Evolutionary conservation across 2,888 invertebrate genomes (phyloP), one percentile per base, ranked within the genome.

Genomic region (Yponomeuta cagnagella): DNA sequence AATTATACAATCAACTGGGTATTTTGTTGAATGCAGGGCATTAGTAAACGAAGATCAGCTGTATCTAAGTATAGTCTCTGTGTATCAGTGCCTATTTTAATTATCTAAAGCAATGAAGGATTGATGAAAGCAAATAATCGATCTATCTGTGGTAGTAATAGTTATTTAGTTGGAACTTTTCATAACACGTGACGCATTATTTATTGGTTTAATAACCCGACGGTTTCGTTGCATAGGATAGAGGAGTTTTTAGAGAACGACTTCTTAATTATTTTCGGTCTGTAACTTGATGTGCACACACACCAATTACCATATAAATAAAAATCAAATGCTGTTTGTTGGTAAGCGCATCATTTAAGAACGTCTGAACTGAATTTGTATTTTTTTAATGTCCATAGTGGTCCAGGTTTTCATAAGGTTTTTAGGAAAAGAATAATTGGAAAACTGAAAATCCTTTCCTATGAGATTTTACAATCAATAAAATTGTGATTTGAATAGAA

Each of bases 101-200:
- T 58, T 9, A 58, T 69, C 68, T 64, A 64, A 68, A 68, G 73
- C 70, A 77, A 63, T 15, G 31, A 64, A 64, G 23, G 12, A 58
- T 58, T 58, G 52, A 65, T 65, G 65, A 67, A 67, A 67, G 43
- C 43, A 67, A 67, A 67, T 67, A 67, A 67, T 67, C 67, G 67
- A 37, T 67, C 9, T 37, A 43, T 67, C 67, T 67, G 67, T 67
- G 67, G 67, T 67, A 67, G 67, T 67, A 67, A 67, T 10, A 33
- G 8, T 58, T 58, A 58, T 9, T 67, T 37, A 37, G 37, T 37
- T 67, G 37, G 33, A 67, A 67, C 64, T 30, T 64, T 23, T 15
- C 12, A 15, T 15, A 58, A 43, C 12, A 15, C 8, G 12, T 58
- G 52, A 58, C 52, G 52, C 12, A 52, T 52, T 58, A 58, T 58